Evolutionary conservation across 1,140 invertebrate genomes (phyloP).

Genomic region (Charaxes varanes): DNA sequence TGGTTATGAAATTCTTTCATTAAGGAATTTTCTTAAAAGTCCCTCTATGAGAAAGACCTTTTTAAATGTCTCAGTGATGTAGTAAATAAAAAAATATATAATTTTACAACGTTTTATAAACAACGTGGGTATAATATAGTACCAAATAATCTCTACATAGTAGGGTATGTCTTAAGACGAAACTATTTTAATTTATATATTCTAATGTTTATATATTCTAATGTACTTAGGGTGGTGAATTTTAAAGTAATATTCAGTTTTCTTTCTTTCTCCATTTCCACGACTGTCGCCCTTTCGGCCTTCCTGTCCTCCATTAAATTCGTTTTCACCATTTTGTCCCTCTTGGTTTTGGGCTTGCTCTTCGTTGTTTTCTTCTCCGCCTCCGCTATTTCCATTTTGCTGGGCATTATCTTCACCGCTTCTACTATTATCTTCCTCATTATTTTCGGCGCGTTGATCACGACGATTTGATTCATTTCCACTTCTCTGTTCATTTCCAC

Average conservation of each 20-base stretch:
- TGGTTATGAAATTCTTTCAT: too few species aligned
- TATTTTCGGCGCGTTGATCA: background rate
- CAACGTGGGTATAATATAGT: too few species aligned
- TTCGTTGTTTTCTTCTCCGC: conserved; percentile 4
- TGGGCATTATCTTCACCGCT: too few species aligned
- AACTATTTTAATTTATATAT: too few species aligned
- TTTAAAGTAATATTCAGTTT: conserved; percentile 11
- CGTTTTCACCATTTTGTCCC: conserved; percentile 2
- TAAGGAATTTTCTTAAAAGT: too few species aligned
- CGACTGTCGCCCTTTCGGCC: conserved; percentile 1
- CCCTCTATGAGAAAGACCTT: too few species aligned
- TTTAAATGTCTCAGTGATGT: too few species aligned
- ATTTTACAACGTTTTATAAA: too few species aligned
- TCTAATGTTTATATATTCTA: background rate
- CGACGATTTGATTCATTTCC: background rate
- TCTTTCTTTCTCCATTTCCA: background rate
- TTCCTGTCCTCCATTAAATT: conserved; percentile 2
- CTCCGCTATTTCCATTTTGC: background rate
- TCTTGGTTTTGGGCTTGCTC: conserved; percentile 1
- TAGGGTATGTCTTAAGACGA: too few species aligned
- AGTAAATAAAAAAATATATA: too few species aligned
- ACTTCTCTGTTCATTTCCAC: background rate
- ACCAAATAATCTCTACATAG: too few species aligned
- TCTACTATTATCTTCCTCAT: conserved; percentile 3
- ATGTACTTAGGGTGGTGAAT: conserved; percentile 16